These are phyloP conservation scores for Andrena hattorfiana DNA, from an alignment of 2,888 invertebrate species.

Conservation along the genomic window DNA sequence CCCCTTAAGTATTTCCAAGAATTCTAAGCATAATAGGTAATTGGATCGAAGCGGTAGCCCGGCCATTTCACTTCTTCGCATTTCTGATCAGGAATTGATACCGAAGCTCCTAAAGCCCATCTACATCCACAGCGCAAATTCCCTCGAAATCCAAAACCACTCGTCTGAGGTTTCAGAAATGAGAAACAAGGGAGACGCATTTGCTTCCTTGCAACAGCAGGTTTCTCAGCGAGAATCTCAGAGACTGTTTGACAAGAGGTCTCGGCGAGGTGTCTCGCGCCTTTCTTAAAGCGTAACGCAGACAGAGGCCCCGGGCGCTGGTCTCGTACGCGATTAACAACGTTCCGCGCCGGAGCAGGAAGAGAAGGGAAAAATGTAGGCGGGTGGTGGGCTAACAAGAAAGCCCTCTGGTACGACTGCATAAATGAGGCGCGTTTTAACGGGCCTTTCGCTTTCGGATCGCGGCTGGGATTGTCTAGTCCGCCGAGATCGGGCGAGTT, in stretches of 20 bases:
- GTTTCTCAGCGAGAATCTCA: neutral
- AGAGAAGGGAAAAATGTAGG: neutral
- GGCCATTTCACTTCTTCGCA: neutral
- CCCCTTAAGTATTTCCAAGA: constrained; percentile 6
- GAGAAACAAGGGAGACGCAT: neutral
- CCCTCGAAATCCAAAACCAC: too few species aligned
- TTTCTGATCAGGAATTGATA: neutral
- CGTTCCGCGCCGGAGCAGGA: neutral
- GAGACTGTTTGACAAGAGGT: constrained; percentile 23
- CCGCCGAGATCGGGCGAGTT: neutral
- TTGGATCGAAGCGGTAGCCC: neutral
- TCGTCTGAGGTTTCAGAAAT: neutral
- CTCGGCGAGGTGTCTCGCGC: constrained; percentile 27
- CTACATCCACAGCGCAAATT: too few species aligned
- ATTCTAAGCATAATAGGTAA: constrained; percentile 6
- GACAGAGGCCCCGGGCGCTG: constrained; percentile 23
- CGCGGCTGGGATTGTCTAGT: constrained; percentile 32
- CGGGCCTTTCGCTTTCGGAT: constrained; percentile 30
- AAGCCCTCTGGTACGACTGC: constrained; percentile 11
- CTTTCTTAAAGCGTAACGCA: constrained; percentile 26
- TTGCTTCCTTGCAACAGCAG: neutral
- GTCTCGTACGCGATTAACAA: constrained; percentile 50
- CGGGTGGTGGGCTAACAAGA: constrained; percentile 33
- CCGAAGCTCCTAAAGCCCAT: neutral
- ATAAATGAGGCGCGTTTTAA: constrained; percentile 40